These are phyloP conservation scores for Siderastrea radians DNA, from an alignment of 92 coral and sea anemone species.

Conservation along the genomic window DNA sequence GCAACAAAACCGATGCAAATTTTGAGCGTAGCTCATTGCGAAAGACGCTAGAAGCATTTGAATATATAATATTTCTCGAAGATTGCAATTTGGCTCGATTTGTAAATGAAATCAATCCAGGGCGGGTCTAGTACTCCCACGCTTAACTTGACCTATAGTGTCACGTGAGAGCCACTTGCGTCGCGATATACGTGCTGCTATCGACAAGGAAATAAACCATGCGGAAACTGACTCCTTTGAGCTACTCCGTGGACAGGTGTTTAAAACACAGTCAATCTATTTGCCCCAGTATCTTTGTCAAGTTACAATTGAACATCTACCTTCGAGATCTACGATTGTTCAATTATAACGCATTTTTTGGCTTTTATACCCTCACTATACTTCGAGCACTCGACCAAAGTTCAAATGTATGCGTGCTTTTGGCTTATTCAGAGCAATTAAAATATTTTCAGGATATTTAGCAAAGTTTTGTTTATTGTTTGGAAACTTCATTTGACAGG, in stretches of 20 bases:
- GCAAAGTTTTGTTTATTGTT: neutral
- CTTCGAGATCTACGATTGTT: neutral
- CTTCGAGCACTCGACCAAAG: conserved; percentile 25
- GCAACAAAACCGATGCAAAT: neutral
- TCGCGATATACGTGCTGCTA: conserved; percentile 23
- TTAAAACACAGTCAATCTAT: no score
- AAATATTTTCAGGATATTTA: neutral
- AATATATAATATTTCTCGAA: conserved; percentile 7
- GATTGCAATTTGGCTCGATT: conserved; percentile 22
- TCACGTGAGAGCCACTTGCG: conserved; percentile 26
- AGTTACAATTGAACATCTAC: neutral
- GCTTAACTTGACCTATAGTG: conserved; percentile 23
- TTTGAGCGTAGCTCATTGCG: neutral
- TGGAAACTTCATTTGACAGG: neutral
- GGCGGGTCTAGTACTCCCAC: conserved; percentile 45
- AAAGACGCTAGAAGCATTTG: conserved; percentile 10
- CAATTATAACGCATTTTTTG: neutral
- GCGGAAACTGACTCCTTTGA: conserved; percentile 36
- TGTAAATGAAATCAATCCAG: conserved; percentile 15
- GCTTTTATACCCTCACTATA: neutral
- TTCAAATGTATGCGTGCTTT: neutral
- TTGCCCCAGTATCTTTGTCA: neutral
- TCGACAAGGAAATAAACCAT: conserved; percentile 32
- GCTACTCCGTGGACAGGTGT: neutral
- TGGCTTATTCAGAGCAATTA: conserved; percentile 12